Evolutionary conservation across 1,140 invertebrate genomes (phyloP).

Genomic region (Tetramorium parvispinum): DNA sequence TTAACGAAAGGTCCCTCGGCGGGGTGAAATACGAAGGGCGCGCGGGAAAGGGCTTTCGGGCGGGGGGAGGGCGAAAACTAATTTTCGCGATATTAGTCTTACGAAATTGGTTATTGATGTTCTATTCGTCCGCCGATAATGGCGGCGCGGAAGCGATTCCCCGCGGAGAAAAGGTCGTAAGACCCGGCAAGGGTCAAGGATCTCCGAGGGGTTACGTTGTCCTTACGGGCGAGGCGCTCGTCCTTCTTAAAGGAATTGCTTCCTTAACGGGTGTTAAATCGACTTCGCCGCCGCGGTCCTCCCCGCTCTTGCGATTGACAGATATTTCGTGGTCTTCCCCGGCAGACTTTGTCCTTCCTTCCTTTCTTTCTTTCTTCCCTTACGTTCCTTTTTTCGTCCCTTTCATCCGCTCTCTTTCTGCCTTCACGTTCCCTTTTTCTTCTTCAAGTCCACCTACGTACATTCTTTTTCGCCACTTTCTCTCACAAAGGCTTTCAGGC

Average conservation of each 20-base stretch:
- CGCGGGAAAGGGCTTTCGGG: slow-evolving; percentile 36
- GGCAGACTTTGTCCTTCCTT: background rate
- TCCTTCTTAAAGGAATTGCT: slow-evolving; percentile 75
- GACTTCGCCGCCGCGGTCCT: slow-evolving; percentile 68
- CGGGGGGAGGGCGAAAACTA: slow-evolving; percentile 75
- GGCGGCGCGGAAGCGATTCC: slow-evolving; percentile 72
- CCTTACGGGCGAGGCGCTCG: slow-evolving; percentile 55
- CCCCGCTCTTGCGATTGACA: slow-evolving; percentile 70
- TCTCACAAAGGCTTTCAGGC: slow-evolving; percentile 39
- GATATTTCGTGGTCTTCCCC: slow-evolving; percentile 71
- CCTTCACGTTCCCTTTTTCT: background rate
- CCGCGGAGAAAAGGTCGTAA: slow-evolving; percentile 70
- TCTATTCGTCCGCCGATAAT: slow-evolving; percentile 77
- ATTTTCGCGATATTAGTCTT: slow-evolving; percentile 84
- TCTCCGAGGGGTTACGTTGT: slow-evolving; percentile 59
- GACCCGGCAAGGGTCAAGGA: slow-evolving; percentile 68
- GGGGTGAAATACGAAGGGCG: slow-evolving; percentile 43
- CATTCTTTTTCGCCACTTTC: slow-evolving; percentile 58
- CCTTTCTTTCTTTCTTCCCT: background rate
- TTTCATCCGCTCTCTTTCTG: background rate
- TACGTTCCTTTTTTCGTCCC: background rate
- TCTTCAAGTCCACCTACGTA: slow-evolving; percentile 37
- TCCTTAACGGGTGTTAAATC: slow-evolving; percentile 77
- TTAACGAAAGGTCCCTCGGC: slow-evolving; percentile 60
- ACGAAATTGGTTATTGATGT: slow-evolving; percentile 84